Evolutionary conservation across 2,797 vertebrate species (phyloP), one percentile per base, ranked within the genome.

Genomic region (Ambastaia sidthimunki): DNA sequence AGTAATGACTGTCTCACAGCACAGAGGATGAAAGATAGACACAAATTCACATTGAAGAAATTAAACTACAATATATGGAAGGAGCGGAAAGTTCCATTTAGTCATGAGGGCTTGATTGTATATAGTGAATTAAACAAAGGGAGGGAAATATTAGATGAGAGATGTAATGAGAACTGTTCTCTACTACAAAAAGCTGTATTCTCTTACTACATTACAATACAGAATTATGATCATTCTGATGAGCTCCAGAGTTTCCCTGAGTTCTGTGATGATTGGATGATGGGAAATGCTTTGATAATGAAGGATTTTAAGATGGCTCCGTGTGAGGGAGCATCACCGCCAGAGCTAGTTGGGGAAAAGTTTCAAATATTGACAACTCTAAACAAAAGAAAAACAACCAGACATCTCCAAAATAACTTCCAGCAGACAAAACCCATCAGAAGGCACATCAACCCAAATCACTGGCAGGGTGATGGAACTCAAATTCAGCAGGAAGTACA

Each of bases 401-500:
- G 47, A 54, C 21, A 74, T 79, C 74, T 68, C 85, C 81, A 83
- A 85, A 86, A 55, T 66, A 82, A 81, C 84, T 89, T 77, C 83
- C 79, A 59, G 84, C 88, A 87, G 28, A 84, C 88, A 84, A 84
- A 84, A 83, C 83, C 79, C 57, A 84, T 85, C 88, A 84, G 52
- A 85, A 89, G 86, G 83, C 90, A 93, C 91, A 92, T 84, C 77
- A 82, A 86, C 86, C 83, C 88, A 89, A 90, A 76, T 84, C 87
- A 88, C 11, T 82, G 86, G 79, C 80, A 85, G 83, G 86, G 81
- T 37, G 86, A 94, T 93, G 92, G 90, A 60, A 88, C 92, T 86
- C 84, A 80, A 88, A 87, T 80, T 83, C 90, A 88, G 85, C 80
- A 59, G 82, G 70, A 71, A 59, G 48, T 28, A 67, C 87, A 86